A percentile compares a stretch with the other conserved stretches of the same genome.
Evolutionary conservation across 37 sponge, comb jelly and placozoan species (phyloP).

Genomic region (Hormiphora californensis): DNA sequence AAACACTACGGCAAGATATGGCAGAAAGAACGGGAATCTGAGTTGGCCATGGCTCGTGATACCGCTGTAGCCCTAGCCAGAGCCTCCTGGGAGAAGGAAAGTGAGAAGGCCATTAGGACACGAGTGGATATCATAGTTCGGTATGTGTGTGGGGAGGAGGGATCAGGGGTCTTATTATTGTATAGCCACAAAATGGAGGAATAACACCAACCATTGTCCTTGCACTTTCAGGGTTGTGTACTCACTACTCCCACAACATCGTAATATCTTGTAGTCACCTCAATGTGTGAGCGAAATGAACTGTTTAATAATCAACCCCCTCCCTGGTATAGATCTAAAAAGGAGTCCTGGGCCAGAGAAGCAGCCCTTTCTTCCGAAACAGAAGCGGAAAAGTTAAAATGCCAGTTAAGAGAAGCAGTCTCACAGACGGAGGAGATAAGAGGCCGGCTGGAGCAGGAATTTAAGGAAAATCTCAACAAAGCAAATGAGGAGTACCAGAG

Average conservation of each 20-base stretch:
- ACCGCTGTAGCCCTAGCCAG: constrained; percentile 36
- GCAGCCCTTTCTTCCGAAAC: background rate
- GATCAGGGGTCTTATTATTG: too few relatives aligned
- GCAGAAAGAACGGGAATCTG: constrained; percentile 26
- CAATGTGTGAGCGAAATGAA: too few relatives aligned
- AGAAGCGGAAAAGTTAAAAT: constrained; percentile 5
- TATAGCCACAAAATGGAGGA: too few relatives aligned
- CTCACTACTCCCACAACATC: too few relatives aligned
- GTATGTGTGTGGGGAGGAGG: too few relatives aligned
- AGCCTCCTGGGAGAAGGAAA: constrained; percentile 25
- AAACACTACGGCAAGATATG: constrained; percentile 13
- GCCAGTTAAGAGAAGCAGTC: background rate
- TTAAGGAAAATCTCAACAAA: background rate
- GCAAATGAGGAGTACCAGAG: constrained; percentile 27
- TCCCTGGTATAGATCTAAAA: constrained; percentile 1
- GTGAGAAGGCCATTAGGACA: constrained; percentile 11
- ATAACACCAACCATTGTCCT: too few relatives aligned
- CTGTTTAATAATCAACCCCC: too few relatives aligned
- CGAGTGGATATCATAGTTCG: constrained; percentile 44
- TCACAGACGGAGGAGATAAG: constrained; percentile 36
- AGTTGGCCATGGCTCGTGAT: constrained; percentile 15
- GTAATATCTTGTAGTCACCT: too few relatives aligned
- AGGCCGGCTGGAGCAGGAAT: background rate
- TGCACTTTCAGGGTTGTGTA: too few relatives aligned
- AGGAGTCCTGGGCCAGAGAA: constrained; percentile 26